phyloP scores from a whole-genome alignment of 2,888 invertebrate species.

The Baronia brevicornis region DNA sequence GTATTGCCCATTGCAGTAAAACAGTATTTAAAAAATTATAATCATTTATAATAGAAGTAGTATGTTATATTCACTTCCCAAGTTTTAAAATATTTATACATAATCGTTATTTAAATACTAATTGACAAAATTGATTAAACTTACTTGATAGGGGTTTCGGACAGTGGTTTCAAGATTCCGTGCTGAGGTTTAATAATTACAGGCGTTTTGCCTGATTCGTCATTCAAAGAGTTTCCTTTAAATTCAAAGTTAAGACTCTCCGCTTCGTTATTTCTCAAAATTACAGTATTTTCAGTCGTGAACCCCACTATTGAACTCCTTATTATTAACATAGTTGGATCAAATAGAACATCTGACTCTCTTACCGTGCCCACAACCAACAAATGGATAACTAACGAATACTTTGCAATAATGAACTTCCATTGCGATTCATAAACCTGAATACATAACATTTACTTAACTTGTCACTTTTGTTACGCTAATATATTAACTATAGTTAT shows the following conservation, averaged over 20 bases:
- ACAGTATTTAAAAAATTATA: slow-evolving; percentile 2
- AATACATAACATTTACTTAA: slow-evolving; percentile 6
- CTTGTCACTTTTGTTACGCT: background rate
- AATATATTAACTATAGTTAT: background rate
- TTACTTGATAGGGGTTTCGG: slow-evolving; percentile 71
- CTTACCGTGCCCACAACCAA: slow-evolving; percentile 78
- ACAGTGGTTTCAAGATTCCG: slow-evolving; percentile 63
- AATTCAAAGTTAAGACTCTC: slow-evolving; percentile 69
- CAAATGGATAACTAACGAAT: slow-evolving; percentile 72
- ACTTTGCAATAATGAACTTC: slow-evolving; percentile 76
- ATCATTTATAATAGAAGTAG: too few species aligned
- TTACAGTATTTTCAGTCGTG: slow-evolving; percentile 50
- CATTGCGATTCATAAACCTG: slow-evolving; percentile 79
- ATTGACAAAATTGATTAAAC: slow-evolving; percentile 14
- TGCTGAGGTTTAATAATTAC: slow-evolving; percentile 65
- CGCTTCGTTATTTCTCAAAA: slow-evolving; percentile 73
- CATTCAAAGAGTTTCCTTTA: slow-evolving; percentile 68
- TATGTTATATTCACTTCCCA: too few species aligned
- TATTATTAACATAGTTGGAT: slow-evolving; percentile 75
- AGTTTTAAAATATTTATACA: too few species aligned
- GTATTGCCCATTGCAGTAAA: too few species aligned
- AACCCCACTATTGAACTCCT: slow-evolving; percentile 78
- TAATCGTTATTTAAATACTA: too few species aligned
- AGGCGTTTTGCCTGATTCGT: slow-evolving; percentile 69
- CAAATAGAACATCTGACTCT: slow-evolving; percentile 78